Base-by-base conservation (phyloP, 1,140 invertebrate species). In the Agrypnia vestita region DNA sequence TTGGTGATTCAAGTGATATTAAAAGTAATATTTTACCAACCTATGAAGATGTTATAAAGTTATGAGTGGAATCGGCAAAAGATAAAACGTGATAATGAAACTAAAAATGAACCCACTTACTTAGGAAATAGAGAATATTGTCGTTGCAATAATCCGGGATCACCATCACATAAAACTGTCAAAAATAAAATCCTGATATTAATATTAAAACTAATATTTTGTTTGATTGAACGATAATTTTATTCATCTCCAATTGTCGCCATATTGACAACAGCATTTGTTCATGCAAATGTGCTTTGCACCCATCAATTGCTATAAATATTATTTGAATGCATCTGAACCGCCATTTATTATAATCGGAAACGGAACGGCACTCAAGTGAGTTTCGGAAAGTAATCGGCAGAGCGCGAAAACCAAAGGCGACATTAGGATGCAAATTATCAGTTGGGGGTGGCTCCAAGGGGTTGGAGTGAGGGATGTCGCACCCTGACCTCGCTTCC, bases 361-460 rank as follows among this genome's bases (percentile, higher is more conserved):
- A 79, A 73, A 74, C 81, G 67, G 76, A 83, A 80, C 76, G 47
- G 72, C 19, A 55, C 55, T 75, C 46, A 10, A 79, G 53, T 56
- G 71, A 47, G 73, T 25, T 15, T 75, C 64, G 78, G 78, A 69
- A 59, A 64, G 78, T 56, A 75, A 76, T 76, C 76, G 78, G 17
- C 76, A 47, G 73, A 80, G 79, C 82, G 82, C 76, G 79, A 83
- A 83, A 83, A 83, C 79, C 82, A 76, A 83, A 83, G 59, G 73
- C 79, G 82, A 81, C 79, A 79, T 83, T 81, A 81, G 71, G 82
- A 83, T 83, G 82, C 82, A 83, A 83, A 83, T 83, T 83, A 83
- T 83, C 79, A 73, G 56, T 35, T 73, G 72, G 55, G 56, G 69
- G 17, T 53, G 56, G 25, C 9, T 4, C n/a, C 9, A 43, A 9